Evolutionary conservation across 2,888 invertebrate species (phyloP).

Genomic region (Cynaeus angustus): DNA sequence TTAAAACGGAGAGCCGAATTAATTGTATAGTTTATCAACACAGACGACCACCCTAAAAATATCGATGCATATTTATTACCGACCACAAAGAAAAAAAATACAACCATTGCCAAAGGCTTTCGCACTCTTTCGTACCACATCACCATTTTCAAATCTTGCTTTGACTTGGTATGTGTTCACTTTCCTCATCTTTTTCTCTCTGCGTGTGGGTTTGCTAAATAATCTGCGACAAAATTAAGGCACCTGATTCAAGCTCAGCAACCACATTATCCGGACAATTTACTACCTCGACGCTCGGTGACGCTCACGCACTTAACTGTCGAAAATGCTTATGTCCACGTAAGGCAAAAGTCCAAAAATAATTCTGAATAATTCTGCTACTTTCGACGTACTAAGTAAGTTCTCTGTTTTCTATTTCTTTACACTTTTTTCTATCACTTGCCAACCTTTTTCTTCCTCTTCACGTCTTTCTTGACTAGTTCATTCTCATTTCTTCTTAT

Average conservation of each 20-base stretch:
- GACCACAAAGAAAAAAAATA: conserved; percentile 20
- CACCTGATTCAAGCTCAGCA: conserved; percentile 22
- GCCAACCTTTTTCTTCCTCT: no score
- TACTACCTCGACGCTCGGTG: neutral
- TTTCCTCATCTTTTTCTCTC: neutral
- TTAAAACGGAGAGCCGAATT: conserved; percentile 37
- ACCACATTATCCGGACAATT: conserved; percentile 34
- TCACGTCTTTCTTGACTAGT: no score
- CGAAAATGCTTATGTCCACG: no score
- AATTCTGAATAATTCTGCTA: no score
- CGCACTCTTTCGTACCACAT: conserved; percentile 26
- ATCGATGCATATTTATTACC: conserved; percentile 46
- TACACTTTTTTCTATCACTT: no score
- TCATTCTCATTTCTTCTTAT: no score
- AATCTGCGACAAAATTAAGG: conserved; percentile 33
- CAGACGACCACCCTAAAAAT: conserved; percentile 51
- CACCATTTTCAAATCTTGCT: conserved; percentile 1
- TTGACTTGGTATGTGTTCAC: conserved; percentile 5
- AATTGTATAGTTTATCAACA: conserved; percentile 44
- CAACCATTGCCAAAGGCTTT: conserved; percentile 25
- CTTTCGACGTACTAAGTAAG: no score
- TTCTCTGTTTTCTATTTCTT: no score
- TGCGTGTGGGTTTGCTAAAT: conserved; percentile 33
- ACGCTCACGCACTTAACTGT: neutral
- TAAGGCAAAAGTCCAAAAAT: no score